A percentile compares a stretch with the other conserved stretches of the same genome.
Conservation (phyloP, 2,797 vertebrate genomes). For the Malurus leucopterus region DNA sequence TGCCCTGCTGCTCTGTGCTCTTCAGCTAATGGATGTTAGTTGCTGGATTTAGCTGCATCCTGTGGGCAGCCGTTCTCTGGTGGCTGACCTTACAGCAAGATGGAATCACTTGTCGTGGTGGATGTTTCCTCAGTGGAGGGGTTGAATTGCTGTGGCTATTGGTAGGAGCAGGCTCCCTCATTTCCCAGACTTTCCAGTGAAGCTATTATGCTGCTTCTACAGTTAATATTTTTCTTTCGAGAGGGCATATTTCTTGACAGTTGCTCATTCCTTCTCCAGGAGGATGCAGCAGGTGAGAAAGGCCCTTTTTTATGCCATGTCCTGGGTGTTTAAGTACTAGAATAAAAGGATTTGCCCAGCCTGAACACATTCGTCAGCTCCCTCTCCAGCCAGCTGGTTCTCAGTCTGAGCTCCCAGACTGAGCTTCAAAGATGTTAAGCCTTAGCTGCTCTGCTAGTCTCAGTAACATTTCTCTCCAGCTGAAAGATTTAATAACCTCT, state of each 20-base stretch:
- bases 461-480: not conserved
- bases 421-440: not conserved
- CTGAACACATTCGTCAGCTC: not conserved
- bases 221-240: conserved; percentile 8
- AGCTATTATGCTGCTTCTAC: not conserved
- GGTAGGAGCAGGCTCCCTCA: not conserved
- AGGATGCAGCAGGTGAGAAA: conserved; percentile 13
- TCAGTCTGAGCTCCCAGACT: conserved; percentile 36
- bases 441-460: not conserved
- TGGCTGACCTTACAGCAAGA: conserved; percentile 5
- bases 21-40: not conserved
- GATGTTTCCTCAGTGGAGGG: not conserved
- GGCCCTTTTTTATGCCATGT: conserved; percentile 1
- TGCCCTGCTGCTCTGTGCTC: not conserved
- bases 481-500: conserved; percentile 37
- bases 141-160: not conserved
- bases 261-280: conserved; percentile 6
- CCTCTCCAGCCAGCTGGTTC: conserved; percentile 11
- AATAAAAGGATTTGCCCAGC: conserved; percentile 32
- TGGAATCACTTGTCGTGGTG: not conserved
- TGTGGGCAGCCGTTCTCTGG: not conserved
- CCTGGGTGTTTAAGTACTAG: not conserved
- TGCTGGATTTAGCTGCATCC: not conserved
- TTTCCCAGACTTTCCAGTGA: conserved; percentile 4
- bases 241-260: conserved; percentile 17